Conservation (phyloP, 1,140 invertebrate species). For the Drosophila rufa region DNA sequence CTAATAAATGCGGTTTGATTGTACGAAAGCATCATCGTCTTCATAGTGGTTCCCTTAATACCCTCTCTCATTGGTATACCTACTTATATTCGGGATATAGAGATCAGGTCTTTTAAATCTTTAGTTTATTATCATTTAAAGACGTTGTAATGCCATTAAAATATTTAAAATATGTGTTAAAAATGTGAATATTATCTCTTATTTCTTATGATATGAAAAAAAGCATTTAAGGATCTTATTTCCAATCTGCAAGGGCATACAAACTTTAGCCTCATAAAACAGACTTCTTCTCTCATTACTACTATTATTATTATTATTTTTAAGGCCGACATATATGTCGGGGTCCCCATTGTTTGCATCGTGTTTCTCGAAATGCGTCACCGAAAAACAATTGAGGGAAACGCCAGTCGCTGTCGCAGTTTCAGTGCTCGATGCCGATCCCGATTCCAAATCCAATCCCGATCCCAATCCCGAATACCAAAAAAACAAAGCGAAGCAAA, state of each 20-base stretch:
- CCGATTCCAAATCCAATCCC: not conserved
- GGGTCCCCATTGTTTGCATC: constrained; percentile 3
- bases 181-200: not conserved
- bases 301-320: constrained; percentile 22
- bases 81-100: too few species aligned
- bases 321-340: constrained; percentile 12
- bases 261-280: not conserved
- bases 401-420: constrained; percentile 26
- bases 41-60: constrained; percentile 1
- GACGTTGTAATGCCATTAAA: too few species aligned
- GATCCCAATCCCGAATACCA: not conserved
- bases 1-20: constrained; percentile 78
- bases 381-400: constrained; percentile 66
- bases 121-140: too few species aligned
- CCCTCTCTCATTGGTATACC: not conserved
- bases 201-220: not conserved
- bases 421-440: not conserved
- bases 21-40: constrained; percentile 17
- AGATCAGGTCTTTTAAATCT: too few species aligned
- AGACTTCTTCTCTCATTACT: not conserved
- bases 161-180: too few species aligned
- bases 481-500: constrained; percentile 17
- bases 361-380: constrained; percentile 64
- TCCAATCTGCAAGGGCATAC: not conserved
- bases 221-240: not conserved